A percentile compares a stretch with the other conserved stretches of the same genome.
Evolutionary conservation across 1,140 invertebrate genomes (phyloP).

Genomic region (Megalopta genalis): DNA sequence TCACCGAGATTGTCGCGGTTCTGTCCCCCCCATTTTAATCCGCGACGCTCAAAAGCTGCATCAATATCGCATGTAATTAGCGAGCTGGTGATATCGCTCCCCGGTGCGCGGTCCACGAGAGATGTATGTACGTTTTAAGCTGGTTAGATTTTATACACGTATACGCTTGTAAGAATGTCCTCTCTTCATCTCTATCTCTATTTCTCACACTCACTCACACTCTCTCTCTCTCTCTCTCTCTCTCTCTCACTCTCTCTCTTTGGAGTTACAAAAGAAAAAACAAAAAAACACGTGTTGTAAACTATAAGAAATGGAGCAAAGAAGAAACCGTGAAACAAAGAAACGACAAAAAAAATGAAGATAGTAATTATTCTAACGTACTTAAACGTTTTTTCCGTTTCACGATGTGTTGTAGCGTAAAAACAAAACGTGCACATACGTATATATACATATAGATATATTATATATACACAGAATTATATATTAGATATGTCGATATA

Average conservation of each 20-base stretch:
- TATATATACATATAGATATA: conserved; percentile 57
- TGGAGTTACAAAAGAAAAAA: conserved; percentile 28
- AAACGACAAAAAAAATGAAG: conserved; percentile 6
- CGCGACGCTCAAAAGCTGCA: conserved; percentile 25
- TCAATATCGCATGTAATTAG: conserved; percentile 28
- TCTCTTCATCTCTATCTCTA: too few relatives aligned
- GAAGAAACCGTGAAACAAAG: background rate
- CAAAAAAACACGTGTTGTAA: conserved; percentile 44
- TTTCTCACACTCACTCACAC: too few relatives aligned
- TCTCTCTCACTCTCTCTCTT: conserved; percentile 8
- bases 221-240: too few relatives aligned
- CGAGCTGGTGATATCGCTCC: conserved; percentile 46
- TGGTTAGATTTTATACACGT: conserved; percentile 60
- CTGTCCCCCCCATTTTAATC: conserved; percentile 12
- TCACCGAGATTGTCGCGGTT: conserved; percentile 4
- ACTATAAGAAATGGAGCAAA: conserved; percentile 32
- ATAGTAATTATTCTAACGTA: conserved; percentile 65
- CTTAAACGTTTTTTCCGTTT: conserved; percentile 65
- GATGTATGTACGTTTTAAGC: conserved; percentile 53
- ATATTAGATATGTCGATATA: conserved; percentile 57
- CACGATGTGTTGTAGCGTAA: conserved; percentile 63
- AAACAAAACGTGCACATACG: conserved; percentile 46
- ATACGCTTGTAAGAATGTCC: conserved; percentile 47
- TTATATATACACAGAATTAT: conserved; percentile 57
- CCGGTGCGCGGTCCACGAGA: conserved; percentile 39